phyloP scores from a whole-genome alignment of 2,888 invertebrate species.

The Pachycephus smyrnensis region DNA sequence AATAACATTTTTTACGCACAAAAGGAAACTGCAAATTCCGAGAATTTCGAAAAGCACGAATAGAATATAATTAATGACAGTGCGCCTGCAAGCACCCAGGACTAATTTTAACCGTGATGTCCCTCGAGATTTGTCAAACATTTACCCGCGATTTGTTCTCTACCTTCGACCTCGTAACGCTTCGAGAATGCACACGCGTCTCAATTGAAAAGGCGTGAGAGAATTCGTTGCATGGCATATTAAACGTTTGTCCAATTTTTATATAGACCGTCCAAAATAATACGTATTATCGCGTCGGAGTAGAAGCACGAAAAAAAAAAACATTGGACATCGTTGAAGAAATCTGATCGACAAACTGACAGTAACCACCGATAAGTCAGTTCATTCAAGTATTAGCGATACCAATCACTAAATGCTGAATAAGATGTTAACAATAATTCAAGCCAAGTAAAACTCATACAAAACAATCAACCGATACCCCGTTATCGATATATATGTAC shows the following conservation, averaged over 20 bases:
- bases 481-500: not conserved
- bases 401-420: not conserved
- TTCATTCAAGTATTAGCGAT: not conserved
- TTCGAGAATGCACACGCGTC: not conserved
- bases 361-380: not conserved
- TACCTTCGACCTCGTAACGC: not conserved
- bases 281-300: not conserved
- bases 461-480: not conserved
- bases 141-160: not conserved
- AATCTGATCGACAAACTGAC: constrained; percentile 24
- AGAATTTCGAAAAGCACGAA: not conserved
- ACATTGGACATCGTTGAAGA: not conserved
- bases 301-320: not conserved
- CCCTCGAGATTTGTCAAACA: not conserved
- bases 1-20: too few species aligned
- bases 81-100: not conserved
- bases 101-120: not conserved
- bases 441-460: not conserved
- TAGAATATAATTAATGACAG: not conserved
- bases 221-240: not conserved
- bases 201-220: not conserved
- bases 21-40: not conserved
- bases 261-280: not conserved
- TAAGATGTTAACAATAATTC: not conserved
- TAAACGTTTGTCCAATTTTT: not conserved